phyloP scores from a whole-genome alignment of 1,140 invertebrate species.

The Charaxes varanes region DNA sequence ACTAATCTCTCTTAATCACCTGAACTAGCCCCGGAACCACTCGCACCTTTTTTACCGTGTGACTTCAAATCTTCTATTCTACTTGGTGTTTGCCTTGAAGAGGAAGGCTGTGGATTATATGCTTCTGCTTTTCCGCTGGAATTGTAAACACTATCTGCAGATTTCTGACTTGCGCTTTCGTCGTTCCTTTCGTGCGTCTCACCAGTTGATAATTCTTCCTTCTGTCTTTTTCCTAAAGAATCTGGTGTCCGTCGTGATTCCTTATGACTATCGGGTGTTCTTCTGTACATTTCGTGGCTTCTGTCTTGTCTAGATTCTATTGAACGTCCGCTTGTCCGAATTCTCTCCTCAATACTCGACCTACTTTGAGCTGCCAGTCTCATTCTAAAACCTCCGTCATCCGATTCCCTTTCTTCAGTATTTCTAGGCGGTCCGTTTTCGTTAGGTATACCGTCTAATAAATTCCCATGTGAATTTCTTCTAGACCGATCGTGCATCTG shows the following conservation, averaged over 20 bases:
- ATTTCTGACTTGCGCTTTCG: slow-evolving; percentile 64
- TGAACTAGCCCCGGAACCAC: slow-evolving; percentile 62
- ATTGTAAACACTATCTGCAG: slow-evolving; percentile 61
- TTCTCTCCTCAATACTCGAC: slow-evolving; percentile 62
- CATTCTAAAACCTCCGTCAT: slow-evolving; percentile 75
- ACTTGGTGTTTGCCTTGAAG: slow-evolving; percentile 60
- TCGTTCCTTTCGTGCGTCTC: slow-evolving; percentile 46
- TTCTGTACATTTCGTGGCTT: slow-evolving; percentile 51
- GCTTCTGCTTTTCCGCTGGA: slow-evolving; percentile 53
- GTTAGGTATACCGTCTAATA: slow-evolving; percentile 64
- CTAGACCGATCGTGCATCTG: slow-evolving; percentile 59
- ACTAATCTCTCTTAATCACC: too few species aligned
- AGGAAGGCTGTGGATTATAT: slow-evolving; percentile 53
- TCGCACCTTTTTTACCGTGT: slow-evolving; percentile 54
- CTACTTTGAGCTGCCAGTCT: slow-evolving; percentile 58
- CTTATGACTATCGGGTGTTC: slow-evolving; percentile 53
- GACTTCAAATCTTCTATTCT: slow-evolving; percentile 66
- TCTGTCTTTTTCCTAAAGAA: slow-evolving; percentile 45
- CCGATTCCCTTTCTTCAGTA: slow-evolving; percentile 73
- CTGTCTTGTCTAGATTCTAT: slow-evolving; percentile 48
- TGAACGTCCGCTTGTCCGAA: slow-evolving; percentile 57
- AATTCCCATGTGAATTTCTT: slow-evolving; percentile 75
- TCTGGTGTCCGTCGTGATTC: slow-evolving; percentile 51
- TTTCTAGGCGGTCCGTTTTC: slow-evolving; percentile 37
- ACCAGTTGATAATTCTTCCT: slow-evolving; percentile 42